A percentile compares a stretch with the other conserved stretches of the same genome.
phyloP scores from a whole-genome alignment of 2,113 vertebrate species.

The Brachirus orientalis region DNA sequence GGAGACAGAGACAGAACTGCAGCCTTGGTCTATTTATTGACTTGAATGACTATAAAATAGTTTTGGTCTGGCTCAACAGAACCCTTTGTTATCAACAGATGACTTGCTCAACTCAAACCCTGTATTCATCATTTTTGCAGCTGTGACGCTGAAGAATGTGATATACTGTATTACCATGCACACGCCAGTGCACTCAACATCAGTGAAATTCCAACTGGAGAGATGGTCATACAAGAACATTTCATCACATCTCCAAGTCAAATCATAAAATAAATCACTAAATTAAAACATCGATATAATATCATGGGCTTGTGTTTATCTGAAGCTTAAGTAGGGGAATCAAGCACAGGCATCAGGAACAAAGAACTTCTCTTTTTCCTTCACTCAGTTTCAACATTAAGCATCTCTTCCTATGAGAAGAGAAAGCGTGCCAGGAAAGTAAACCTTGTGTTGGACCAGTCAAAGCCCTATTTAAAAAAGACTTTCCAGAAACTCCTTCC shows the following conservation, averaged over 20 bases:
- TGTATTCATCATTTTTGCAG: constrained; percentile 37
- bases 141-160: constrained; percentile 20
- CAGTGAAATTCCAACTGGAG: constrained; percentile 10
- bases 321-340: constrained; percentile 2
- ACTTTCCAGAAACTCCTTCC: constrained; percentile 70
- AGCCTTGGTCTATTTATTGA: constrained; percentile 62
- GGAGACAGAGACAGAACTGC: constrained; percentile 16
- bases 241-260: not conserved
- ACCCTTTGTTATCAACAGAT: constrained; percentile 62
- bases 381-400: constrained; percentile 40
- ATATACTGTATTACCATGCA: constrained; percentile 1
- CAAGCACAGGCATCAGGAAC: constrained; percentile 31
- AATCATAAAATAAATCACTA: not conserved
- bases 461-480: constrained; percentile 37
- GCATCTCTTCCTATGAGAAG: constrained; percentile 63
- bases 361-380: constrained; percentile 62
- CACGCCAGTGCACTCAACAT: not conserved
- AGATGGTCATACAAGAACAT: not conserved
- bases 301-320: not conserved
- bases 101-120: constrained; percentile 39
- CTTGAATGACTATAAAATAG: constrained; percentile 61
- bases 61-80: constrained; percentile 55
- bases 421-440: constrained; percentile 69
- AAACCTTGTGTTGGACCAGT: constrained; percentile 60
- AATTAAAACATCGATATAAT: not conserved